phyloP scores from a whole-genome alignment of 1,140 invertebrate genomes.

The Heliconius nattereri region DNA sequence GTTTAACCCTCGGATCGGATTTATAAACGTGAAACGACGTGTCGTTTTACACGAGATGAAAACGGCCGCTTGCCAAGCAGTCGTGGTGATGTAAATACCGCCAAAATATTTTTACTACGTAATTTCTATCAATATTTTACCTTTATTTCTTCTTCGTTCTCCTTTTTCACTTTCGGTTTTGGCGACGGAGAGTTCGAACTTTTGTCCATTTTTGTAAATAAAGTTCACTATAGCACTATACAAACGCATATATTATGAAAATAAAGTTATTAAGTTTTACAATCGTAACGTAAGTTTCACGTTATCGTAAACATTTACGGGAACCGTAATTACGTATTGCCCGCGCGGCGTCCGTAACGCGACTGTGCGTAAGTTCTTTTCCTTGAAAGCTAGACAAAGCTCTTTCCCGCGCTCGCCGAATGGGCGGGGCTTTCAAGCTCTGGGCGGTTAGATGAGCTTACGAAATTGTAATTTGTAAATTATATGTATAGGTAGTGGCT shows the following conservation, averaged over 20 bases:
- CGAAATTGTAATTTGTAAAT: neutral
- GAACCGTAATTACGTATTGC: constrained; percentile 34
- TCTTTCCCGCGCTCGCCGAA: constrained; percentile 57
- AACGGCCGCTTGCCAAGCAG: constrained; percentile 70
- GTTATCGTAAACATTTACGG: constrained; percentile 65
- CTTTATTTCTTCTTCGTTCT: constrained; percentile 81
- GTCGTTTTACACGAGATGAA: constrained; percentile 67
- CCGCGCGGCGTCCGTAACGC: constrained; percentile 50
- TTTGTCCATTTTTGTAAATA: constrained; percentile 62
- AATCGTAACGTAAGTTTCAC: constrained; percentile 48
- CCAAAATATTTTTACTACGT: constrained; percentile 15
- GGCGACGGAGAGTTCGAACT: constrained; percentile 58
- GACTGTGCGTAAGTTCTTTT: constrained; percentile 52
- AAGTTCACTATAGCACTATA: constrained; percentile 45
- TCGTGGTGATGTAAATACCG: constrained; percentile 43
- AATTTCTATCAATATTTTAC: constrained; percentile 47
- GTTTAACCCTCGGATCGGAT: constrained; percentile 67
- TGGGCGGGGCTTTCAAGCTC: constrained; percentile 61
- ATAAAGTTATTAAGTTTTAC: constrained; percentile 50
- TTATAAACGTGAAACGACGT: constrained; percentile 77
- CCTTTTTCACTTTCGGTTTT: constrained; percentile 75
- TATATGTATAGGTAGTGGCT: neutral
- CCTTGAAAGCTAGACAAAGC: constrained; percentile 48
- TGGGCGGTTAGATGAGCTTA: constrained; percentile 39
- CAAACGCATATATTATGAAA: constrained; percentile 42